Conservation (phyloP, 2,888 invertebrate species). For the Himalopsyche tibetana region DNA sequence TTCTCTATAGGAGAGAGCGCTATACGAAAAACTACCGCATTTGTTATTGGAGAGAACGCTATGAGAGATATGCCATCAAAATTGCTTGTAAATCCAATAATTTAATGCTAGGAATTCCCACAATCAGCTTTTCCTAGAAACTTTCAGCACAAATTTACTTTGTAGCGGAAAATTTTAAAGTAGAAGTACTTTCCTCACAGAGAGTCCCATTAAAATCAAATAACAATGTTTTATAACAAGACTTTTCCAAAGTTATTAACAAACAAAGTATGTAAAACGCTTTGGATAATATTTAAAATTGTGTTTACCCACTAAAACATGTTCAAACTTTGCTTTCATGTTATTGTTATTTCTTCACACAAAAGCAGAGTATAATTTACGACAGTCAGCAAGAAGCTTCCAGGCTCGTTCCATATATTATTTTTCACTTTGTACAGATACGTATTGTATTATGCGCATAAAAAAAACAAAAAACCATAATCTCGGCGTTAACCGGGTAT, state of each 20-base stretch:
- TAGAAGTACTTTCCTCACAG: too few species aligned
- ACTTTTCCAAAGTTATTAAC: background rate
- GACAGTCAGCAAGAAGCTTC: background rate
- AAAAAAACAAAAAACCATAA: conserved; percentile 5
- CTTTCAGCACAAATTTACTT: too few species aligned
- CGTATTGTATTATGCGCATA: conserved; percentile 1
- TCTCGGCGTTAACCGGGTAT: background rate
- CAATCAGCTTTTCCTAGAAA: too few species aligned
- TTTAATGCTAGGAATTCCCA: too few species aligned
- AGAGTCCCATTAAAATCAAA: too few species aligned
- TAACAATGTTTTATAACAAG: background rate
- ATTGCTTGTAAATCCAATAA: too few species aligned
- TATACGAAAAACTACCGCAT: too few species aligned
- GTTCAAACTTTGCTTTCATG: conserved; percentile 12
- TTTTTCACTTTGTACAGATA: background rate
- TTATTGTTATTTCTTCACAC: conserved; percentile 8
- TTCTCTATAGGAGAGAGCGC: too few species aligned
- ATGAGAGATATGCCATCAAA: too few species aligned
- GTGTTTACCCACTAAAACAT: conserved; percentile 21
- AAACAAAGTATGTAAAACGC: background rate
- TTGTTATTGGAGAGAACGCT: too few species aligned
- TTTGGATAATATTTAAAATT: conserved; percentile 6
- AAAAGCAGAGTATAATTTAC: conserved; percentile 14
- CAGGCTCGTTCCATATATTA: conserved; percentile 6
- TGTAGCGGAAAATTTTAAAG: too few species aligned